Evolutionary conservation across 2,797 vertebrate species (phyloP).

Genomic region (Euphonia xanthogaster): DNA sequence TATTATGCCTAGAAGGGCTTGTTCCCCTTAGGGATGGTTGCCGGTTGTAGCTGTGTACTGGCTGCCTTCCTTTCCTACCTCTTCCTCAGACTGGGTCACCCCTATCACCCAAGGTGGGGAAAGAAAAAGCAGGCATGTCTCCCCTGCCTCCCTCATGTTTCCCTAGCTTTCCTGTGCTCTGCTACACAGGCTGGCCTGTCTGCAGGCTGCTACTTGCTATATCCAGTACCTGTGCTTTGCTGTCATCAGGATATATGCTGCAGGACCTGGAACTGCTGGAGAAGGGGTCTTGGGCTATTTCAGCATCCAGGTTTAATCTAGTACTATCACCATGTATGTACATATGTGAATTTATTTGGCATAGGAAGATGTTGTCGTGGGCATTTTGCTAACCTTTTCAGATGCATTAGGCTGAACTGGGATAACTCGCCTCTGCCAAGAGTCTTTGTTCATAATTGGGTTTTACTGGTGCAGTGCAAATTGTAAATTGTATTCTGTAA

Average conservation of each 20-base stretch:
- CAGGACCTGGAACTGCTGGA: not conserved
- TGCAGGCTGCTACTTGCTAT: not conserved
- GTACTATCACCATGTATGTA: not conserved
- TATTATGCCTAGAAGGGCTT: not conserved
- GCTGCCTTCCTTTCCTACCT: not conserved
- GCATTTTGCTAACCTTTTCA: conserved; percentile 4
- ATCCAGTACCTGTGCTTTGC: rapidly evolving
- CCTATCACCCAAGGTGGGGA: not conserved
- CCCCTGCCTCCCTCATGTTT: not conserved
- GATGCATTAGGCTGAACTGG: not conserved
- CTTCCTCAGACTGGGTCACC: not conserved
- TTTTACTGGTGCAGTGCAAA: not conserved
- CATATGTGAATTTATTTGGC: not conserved
- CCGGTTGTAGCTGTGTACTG: not conserved
- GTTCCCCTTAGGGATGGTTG: not conserved
- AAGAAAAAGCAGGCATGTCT: not conserved
- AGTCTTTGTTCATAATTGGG: not conserved
- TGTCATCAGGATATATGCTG: not conserved
- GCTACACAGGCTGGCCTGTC: not conserved
- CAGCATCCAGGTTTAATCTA: not conserved
- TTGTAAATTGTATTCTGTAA: not conserved
- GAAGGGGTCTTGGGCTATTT: not conserved
- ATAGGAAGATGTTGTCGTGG: not conserved
- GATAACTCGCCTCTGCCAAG: not conserved
- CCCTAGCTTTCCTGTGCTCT: not conserved